phyloP scores from a whole-genome alignment of 2,797 vertebrate species.

The Pelochelys cantorii region DNA sequence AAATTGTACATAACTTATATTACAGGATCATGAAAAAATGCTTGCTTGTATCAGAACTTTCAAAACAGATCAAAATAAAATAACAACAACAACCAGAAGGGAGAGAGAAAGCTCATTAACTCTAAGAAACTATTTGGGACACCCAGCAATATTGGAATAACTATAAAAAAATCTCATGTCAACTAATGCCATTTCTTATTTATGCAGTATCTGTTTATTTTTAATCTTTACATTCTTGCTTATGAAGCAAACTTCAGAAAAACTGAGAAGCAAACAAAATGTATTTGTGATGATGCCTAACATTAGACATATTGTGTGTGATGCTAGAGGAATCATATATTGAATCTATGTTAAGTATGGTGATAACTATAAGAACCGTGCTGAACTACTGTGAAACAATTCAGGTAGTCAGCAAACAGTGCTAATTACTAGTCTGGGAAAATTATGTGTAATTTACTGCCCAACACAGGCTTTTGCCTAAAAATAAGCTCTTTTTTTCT shows the following conservation, averaged over 20 bases:
- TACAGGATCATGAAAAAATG: conserved; percentile 44
- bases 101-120: conserved; percentile 35
- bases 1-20: neutral
- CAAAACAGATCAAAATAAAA: neutral
- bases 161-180: conserved; percentile 39
- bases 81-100: conserved; percentile 13
- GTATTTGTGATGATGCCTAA: conserved; percentile 53
- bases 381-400: conserved; percentile 72
- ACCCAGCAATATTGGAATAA: conserved; percentile 47
- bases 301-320: conserved; percentile 22
- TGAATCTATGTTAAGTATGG: conserved; percentile 55
- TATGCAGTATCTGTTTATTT: conserved; percentile 44
- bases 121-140: conserved; percentile 48
- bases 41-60: conserved; percentile 64
- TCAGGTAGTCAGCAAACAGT: conserved; percentile 75
- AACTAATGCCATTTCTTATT: conserved; percentile 50
- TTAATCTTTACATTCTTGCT: conserved; percentile 39
- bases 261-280: conserved; percentile 43
- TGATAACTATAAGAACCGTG: conserved; percentile 65
- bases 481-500: conserved; percentile 58
- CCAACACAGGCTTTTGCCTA: conserved; percentile 67
- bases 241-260: neutral
- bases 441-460: conserved; percentile 76
- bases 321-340: conserved; percentile 24
- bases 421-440: conserved; percentile 73